Conservation (phyloP, 2,888 invertebrate genomes). For the Eupithecia abbreviata region DNA sequence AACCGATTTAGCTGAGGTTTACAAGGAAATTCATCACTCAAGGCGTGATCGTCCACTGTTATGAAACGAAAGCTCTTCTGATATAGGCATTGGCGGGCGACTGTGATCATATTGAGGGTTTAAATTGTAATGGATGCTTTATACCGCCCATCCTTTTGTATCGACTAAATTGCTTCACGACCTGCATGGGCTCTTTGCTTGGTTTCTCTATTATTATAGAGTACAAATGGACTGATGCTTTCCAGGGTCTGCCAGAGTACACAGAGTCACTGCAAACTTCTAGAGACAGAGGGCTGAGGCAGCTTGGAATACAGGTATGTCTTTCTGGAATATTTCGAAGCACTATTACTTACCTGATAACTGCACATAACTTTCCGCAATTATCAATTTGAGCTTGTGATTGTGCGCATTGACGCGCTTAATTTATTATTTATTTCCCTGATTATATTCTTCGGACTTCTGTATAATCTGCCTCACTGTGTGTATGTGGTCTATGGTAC, state of each 20-base stretch:
- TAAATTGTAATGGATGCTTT: not conserved
- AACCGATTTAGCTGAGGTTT: no score
- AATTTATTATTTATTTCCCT: no score
- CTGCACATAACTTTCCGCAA: no score
- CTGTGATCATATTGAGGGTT: not conserved
- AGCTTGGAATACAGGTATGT: conserved; percentile 67
- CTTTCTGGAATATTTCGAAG: not conserved
- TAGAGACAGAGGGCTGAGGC: conserved; percentile 63
- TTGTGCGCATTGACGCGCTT: no score
- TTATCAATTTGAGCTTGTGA: no score
- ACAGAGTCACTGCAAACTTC: conserved; percentile 64
- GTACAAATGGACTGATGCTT: conserved; percentile 19
- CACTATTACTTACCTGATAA: no score
- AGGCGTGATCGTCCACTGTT: no score
- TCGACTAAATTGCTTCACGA: not conserved
- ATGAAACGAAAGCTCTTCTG: no score
- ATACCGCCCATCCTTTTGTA: not conserved
- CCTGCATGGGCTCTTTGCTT: not conserved
- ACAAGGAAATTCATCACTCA: no score
- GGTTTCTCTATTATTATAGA: not conserved
- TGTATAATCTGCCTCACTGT: no score
- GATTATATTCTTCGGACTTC: no score
- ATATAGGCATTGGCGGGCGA: not conserved
- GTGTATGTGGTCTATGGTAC: no score
- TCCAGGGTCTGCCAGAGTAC: conserved; percentile 68